Base-by-base conservation (phyloP, 1,140 invertebrate genomes). In the Drosophila bifasciata region DNA sequence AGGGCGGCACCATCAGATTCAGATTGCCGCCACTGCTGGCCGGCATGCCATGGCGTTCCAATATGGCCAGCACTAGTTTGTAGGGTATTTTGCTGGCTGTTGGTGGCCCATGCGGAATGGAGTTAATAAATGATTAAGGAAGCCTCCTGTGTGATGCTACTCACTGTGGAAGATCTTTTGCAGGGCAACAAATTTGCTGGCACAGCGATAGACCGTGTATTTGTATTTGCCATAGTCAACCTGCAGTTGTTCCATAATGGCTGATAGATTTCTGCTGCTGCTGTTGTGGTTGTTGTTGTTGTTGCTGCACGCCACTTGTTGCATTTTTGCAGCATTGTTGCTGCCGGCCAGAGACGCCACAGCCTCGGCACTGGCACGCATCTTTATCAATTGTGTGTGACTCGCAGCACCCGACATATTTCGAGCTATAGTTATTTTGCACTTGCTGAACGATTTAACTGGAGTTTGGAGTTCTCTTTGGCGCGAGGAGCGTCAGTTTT, bases 181-280 rank as follows among this genome's bases (percentile, higher is more conserved):
- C 15, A 91, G 28, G 6, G 79, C 74, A 2, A 89, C 46, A 45
- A 91, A 77, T 73, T 91, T 91, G 19, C 73, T 71, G 43, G 90
- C 90, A 62, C 90, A 91, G 3, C 90, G 73, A 67, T 91, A 91
- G 4, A 91, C 90, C 0, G 89, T 91, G 49, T 88, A 91, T 62
- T 91, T 91, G 45, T 91, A 91, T 5, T 59, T 52, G 17, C 64
- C 69, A 55, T 68, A 91, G 28, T 91, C 86, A 43, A 43, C 11
- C 39, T 89, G 75, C 16, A 91, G 40, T 40, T 85, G 58, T 0
- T 61, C 55, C 51, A 91, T 79, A 1, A 91, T 90, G n/a, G 62
- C 64, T 1, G 57, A 23, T 21, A 91, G 64, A 25, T 86, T 85
- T 58, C 56, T 55, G 48, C 46, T 36, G 48, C 19, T 43, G 28